Percentiles rank a stretch among this genome's conserved stretches.
phyloP scores from a whole-genome alignment of 2,888 invertebrate species.

The Mythimna pallens region DNA sequence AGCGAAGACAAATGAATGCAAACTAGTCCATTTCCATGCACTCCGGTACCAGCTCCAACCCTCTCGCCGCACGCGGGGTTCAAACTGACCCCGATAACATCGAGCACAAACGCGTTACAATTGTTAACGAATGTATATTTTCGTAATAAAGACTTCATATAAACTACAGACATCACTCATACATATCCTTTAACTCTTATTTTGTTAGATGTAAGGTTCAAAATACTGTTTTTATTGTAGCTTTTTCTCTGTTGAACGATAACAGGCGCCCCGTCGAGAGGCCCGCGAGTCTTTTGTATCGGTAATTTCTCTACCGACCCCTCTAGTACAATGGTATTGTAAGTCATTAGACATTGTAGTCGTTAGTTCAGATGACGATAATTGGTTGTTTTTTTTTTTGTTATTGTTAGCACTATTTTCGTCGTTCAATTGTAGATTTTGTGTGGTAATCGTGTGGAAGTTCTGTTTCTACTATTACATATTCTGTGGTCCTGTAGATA shows the following conservation, averaged over 20 bases:
- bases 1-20: constrained; percentile 25
- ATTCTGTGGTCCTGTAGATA: no score
- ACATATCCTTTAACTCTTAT: constrained; percentile 25
- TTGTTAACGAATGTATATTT: constrained; percentile 71
- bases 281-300: constrained; percentile 78
- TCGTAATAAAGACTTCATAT: constrained; percentile 67
- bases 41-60: constrained; percentile 46
- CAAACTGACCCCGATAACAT: constrained; percentile 77
- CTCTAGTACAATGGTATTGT: constrained; percentile 70
- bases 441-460: constrained; percentile 18
- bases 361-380: constrained; percentile 68
- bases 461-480: not conserved
- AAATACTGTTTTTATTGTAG: constrained; percentile 16
- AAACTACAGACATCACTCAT: constrained; percentile 34
- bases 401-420: constrained; percentile 37
- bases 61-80: constrained; percentile 50
- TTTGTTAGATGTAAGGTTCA: constrained; percentile 16
- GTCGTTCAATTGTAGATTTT: constrained; percentile 34
- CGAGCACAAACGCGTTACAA: constrained; percentile 69
- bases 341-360: constrained; percentile 78
- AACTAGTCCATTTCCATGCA: constrained; percentile 41
- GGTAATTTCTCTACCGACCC: constrained; percentile 78
- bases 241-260: constrained; percentile 49
- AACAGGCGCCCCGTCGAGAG: constrained; percentile 81
- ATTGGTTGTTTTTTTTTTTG: constrained; percentile 65